A percentile compares a stretch with the other conserved stretches of the same genome.
These are phyloP conservation scores for Parnassius orleans DNA, from an alignment of 2,888 invertebrate species.

Conservation along the genomic window DNA sequence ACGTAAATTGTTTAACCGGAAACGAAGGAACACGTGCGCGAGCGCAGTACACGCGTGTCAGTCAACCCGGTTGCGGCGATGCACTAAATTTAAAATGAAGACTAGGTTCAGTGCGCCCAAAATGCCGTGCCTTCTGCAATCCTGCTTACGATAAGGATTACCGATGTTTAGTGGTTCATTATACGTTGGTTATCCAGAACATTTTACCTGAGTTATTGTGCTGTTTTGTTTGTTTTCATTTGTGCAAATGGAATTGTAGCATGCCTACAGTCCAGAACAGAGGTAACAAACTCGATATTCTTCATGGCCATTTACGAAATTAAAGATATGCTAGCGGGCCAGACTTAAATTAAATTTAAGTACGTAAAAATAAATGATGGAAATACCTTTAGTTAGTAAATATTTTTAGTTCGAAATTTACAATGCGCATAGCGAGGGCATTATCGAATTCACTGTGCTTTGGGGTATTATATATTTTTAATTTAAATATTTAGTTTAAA, in stretches of 20 bases:
- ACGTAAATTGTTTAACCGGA: constrained; percentile 30
- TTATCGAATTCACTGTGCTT: too few species aligned
- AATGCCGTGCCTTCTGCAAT: constrained; percentile 17
- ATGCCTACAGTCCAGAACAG: not conserved
- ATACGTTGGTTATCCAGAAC: constrained; percentile 16
- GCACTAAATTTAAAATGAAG: constrained; percentile 61
- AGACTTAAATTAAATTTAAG: too few species aligned
- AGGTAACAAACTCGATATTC: not conserved
- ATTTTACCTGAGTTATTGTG: constrained; percentile 11
- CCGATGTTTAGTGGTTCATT: constrained; percentile 7
- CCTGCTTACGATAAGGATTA: constrained; percentile 19
- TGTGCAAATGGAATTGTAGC: not conserved
- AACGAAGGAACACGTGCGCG: constrained; percentile 34
- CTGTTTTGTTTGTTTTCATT: not conserved
- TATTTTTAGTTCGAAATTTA: too few species aligned
- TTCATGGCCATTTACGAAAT: not conserved
- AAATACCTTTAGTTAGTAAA: too few species aligned
- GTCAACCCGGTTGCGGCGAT: constrained; percentile 50
- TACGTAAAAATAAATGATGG: too few species aligned
- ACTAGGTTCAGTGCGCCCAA: constrained; percentile 31
- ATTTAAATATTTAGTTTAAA: too few species aligned
- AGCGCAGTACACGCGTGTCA: constrained; percentile 49
- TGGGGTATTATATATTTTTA: too few species aligned
- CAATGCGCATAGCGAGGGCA: too few species aligned
- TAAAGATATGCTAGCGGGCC: too few species aligned